Base-by-base conservation (phyloP, 2,797 vertebrate genomes). In the Babyrousa celebensis region DNA sequence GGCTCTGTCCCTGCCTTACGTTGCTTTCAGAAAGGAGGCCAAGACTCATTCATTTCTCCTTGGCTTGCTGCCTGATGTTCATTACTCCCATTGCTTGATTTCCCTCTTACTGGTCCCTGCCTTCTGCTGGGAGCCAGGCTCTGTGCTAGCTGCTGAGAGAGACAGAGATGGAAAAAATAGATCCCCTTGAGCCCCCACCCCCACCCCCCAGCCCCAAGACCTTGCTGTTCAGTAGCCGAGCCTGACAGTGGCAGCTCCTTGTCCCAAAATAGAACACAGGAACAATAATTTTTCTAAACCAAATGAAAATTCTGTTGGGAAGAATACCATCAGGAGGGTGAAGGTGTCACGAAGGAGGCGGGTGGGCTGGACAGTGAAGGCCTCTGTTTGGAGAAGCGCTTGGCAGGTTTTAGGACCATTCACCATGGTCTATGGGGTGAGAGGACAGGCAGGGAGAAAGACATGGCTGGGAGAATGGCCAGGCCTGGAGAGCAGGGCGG, bases 41-140 rank as follows among this genome's bases (percentile, higher is more conserved):
- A 91, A 68, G n/a, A 77, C 67, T 80, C 96, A 94, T 93, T 96
- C 95, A 72, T 93, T 80, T 93, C 74, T 96, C 93, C 75, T 70
- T 94, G 96, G 97, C 94, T 79, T 58, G 54, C 27, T 93, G 97
- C 96, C 97, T 60, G 79, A 75, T n/a, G 89, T 17, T 97, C 95
- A 85, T 70, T 56, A 79, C 75, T 94, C 82, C 89, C 82, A 97
- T 32, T 65, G 96, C n/a, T 75, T 83, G 36, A 84, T 97, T 80
- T 67, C 96, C 63, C 94, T 63, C 97, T 71, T 74, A 17, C 75
- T 0, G 70, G 68, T 72, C 88, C 88, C 89, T 58, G 74, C 72
- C 80, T 90, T 92, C 77, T 72, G 58, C 58, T 12, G 9, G 92
- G 85, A 95, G 84, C 52, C 68, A 62, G 72, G 79, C 93, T 80